These are phyloP conservation scores for Pecten maximus DNA, from an alignment of 2,888 invertebrate genomes.

Conservation along the genomic window DNA sequence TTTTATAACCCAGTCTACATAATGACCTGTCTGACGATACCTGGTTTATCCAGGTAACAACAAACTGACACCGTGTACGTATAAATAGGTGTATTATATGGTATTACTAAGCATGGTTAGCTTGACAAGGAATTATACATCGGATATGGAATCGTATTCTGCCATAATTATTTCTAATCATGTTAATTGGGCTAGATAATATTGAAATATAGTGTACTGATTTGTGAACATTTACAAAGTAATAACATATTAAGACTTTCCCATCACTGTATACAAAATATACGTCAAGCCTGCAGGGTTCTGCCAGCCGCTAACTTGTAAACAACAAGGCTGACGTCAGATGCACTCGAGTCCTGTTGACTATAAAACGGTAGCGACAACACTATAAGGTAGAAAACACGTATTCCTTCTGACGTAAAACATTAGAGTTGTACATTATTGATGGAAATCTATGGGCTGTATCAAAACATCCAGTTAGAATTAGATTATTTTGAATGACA, in stretches of 20 bases:
- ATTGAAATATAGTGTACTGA: neutral
- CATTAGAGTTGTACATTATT: neutral
- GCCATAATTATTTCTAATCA: neutral
- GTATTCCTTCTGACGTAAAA: neutral
- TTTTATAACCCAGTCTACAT: constrained; percentile 14
- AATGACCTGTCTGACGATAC: neutral
- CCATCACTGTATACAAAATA: neutral
- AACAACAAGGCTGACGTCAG: neutral
- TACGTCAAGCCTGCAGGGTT: neutral
- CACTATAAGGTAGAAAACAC: neutral
- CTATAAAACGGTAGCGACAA: neutral
- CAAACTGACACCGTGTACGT: neutral
- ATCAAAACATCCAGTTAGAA: neutral
- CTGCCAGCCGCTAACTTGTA: neutral
- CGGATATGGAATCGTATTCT: neutral
- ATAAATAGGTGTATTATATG: neutral
- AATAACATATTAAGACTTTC: neutral
- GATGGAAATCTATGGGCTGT: neutral
- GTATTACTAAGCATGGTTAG: neutral
- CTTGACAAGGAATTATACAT: neutral
- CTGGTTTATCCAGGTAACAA: neutral
- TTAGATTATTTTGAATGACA: neutral
- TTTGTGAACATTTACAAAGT: neutral
- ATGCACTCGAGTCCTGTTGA: neutral
- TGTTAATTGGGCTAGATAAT: neutral